phyloP scores from a whole-genome alignment of 2,888 invertebrate species.

The Odontomyia ornata region DNA sequence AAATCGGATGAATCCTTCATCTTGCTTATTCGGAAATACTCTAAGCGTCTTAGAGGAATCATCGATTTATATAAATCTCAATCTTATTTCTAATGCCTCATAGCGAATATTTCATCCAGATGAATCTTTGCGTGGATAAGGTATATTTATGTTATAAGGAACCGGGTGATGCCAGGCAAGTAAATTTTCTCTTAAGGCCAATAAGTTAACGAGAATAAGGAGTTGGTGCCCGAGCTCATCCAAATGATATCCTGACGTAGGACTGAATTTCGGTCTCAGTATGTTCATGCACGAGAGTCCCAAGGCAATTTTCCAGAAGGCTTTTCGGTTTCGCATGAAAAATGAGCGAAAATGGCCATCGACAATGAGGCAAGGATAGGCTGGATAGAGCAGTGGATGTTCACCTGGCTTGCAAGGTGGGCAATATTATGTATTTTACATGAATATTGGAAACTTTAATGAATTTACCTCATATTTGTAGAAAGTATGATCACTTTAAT shows the following conservation, averaged over 20 bases:
- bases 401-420: background rate
- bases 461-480: no score
- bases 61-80: constrained; percentile 6
- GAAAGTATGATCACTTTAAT: no score
- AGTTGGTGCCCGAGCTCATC: constrained; percentile 9
- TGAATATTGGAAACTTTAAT: no score
- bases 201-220: constrained; percentile 37
- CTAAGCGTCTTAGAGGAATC: background rate
- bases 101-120: constrained; percentile 17
- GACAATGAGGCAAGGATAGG: background rate
- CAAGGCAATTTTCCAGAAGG: constrained; percentile 38
- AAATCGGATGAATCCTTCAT: background rate
- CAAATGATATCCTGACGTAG: constrained; percentile 27
- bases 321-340: constrained; percentile 27
- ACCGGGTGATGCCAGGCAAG: background rate
- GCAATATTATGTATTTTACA: background rate
- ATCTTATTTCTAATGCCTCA: constrained; percentile 6
- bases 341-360: constrained; percentile 10
- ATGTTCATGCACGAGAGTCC: background rate
- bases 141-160: constrained; percentile 2
- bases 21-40: background rate
- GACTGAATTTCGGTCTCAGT: background rate
- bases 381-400: background rate
- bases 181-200: constrained; percentile 35
- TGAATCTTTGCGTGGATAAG: constrained; percentile 10